Base-by-base conservation (phyloP, 2,797 vertebrate species). In the Lepus oiostolus region DNA sequence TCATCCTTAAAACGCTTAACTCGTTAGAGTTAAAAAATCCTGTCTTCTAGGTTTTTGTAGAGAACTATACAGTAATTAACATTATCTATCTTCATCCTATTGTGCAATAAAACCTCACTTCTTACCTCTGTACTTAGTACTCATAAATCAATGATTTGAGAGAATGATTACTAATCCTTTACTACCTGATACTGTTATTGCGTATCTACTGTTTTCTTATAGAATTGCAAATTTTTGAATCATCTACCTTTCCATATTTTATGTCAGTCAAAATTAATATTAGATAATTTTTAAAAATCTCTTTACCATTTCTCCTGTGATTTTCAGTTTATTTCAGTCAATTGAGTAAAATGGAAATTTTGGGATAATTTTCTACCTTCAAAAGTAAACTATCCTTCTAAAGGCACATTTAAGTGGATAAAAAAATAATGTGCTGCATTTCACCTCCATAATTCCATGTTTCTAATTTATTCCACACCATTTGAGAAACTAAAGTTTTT, bases 231-330 rank as follows among this genome's bases (percentile, higher is more conserved):
- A 1, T 79, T 0, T 68, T 52, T 86, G 77, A 83, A 21, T 80
- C 47, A 60, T 35, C 47, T 26, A 50, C n/a, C 68, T 95, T 72
- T 81, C 68, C 88, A 26, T 13, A 68, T 85, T 93, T 76, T 89
- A 72, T 88, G 7, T 38, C 72, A 83, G 24, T 83, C 52, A 85
- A n/a, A 81, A 35, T 77, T 81, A 70, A 65, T 21, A 30, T 54
- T 76, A 80, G 24, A 35, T 63, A 52, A 50, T 30, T 86, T 85
- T 93, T 63, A 52, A 62, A n/a, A 60, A 28, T 38, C 38, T 60
- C 2, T 89, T 86, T 77, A 60, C 0, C 71, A 65, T 90, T 58
- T 58, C 54, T 58, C 54, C 17, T 17, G 14, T 58, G 1, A 32
- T 85, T 89, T 91, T 79, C 14, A 62, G 32, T 63, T 83, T 83